Evolutionary conservation across 1,140 invertebrate genomes (phyloP).

Genomic region (Solenopsis invicta): DNA sequence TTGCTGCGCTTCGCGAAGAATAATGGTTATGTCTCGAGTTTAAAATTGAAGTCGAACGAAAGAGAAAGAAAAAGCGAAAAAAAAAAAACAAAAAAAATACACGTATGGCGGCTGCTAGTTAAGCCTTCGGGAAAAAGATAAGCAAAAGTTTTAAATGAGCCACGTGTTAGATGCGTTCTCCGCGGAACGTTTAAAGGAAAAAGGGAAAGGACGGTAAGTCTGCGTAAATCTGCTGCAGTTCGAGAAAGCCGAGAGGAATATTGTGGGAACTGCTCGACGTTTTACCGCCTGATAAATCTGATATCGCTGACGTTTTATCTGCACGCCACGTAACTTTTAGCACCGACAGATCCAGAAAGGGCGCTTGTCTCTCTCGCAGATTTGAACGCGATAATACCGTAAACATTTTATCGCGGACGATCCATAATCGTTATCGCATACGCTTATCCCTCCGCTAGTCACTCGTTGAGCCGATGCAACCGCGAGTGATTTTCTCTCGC

Average conservation of each 20-base stretch:
- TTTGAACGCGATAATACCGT: conserved; percentile 24
- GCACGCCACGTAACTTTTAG: conserved; percentile 37
- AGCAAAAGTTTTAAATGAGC: background rate
- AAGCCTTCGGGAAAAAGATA: background rate
- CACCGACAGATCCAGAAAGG: conserved; percentile 35
- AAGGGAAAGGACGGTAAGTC: background rate
- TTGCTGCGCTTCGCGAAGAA: background rate
- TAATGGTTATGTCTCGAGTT: background rate
- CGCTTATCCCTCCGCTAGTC: conserved; percentile 7
- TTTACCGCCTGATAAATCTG: conserved; percentile 26
- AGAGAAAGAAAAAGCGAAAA: background rate
- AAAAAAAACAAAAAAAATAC: background rate
- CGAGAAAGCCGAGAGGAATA: conserved; percentile 2
- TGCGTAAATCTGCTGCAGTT: conserved; percentile 7
- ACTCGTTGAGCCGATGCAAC: conserved; percentile 43
- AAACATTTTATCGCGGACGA: conserved; percentile 41
- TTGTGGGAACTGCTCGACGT: conserved; percentile 2
- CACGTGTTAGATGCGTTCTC: background rate
- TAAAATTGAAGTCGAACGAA: background rate
- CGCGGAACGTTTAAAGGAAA: background rate
- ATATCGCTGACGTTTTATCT: conserved; percentile 38
- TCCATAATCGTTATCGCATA: conserved; percentile 41
- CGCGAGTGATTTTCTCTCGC: conserved; percentile 15
- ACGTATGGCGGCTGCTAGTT: background rate
- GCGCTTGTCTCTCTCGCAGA: conserved; percentile 21